A percentile compares a stretch with the other conserved stretches of the same genome.
Conservation (phyloP, 1,140 invertebrate genomes). For the Sitophilus oryzae region DNA sequence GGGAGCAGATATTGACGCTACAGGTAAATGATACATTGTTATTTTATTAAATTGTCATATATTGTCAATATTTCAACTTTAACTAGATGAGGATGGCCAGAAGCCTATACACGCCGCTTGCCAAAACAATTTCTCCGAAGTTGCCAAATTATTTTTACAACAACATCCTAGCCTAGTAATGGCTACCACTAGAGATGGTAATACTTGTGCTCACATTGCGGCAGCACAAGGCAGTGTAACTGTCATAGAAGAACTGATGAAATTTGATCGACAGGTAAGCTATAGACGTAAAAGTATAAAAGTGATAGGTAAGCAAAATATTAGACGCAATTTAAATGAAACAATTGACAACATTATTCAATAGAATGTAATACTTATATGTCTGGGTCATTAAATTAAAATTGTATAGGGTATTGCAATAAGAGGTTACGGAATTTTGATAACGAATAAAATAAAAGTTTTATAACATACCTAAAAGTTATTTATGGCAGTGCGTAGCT, state of each 20-base stretch:
- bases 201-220: constrained; percentile 98
- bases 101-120: constrained; percentile 90
- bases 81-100: constrained; percentile 81
- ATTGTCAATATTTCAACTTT: background rate
- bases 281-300: too few species aligned
- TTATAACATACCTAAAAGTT: too few species aligned
- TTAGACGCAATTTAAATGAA: too few species aligned
- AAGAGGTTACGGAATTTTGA: too few species aligned
- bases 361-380: too few species aligned
- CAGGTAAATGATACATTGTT: constrained; percentile 46
- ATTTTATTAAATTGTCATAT: background rate
- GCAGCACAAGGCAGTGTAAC: constrained; percentile 96
- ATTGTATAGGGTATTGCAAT: too few species aligned
- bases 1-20: constrained; percentile 93
- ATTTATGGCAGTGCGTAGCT: too few species aligned
- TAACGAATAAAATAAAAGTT: too few species aligned
- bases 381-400: too few species aligned
- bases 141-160: constrained; percentile 95
- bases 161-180: constrained; percentile 91
- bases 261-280: constrained; percentile 76
- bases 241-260: constrained; percentile 97
- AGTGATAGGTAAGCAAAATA: too few species aligned
- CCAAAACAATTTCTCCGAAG: constrained; percentile 97
- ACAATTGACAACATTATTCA: too few species aligned
- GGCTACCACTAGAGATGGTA: constrained; percentile 92